Evolutionary conservation across 2,113 vertebrate genomes (phyloP).

Genomic region (Nycticryphes semicollaris): DNA sequence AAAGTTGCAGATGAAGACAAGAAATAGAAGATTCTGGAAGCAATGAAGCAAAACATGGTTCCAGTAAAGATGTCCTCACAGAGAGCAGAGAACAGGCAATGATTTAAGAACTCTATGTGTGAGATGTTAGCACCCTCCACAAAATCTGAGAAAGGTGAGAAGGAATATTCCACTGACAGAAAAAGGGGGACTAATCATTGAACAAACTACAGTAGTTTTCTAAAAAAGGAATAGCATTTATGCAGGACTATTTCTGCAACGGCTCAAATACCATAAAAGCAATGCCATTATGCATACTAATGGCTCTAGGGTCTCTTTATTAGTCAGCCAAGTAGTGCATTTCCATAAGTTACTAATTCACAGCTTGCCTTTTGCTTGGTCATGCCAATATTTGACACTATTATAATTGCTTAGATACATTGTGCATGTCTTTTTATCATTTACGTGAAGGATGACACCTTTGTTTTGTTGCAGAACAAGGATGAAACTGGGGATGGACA

Average conservation of each 20-base stretch:
- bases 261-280: background rate
- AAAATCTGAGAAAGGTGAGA: background rate
- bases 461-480: background rate
- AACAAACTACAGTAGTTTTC: background rate
- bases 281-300: background rate
- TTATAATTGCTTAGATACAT: background rate
- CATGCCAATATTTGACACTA: background rate
- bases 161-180: background rate
- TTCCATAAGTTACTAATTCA: background rate
- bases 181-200: background rate
- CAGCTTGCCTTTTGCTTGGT: background rate
- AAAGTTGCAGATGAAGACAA: background rate
- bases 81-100: background rate
- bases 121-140: background rate
- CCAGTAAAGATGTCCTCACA: background rate
- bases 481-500: background rate
- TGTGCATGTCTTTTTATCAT: background rate
- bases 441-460: background rate
- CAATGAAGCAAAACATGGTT: background rate
- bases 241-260: background rate
- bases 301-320: background rate
- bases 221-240: background rate
- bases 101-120: background rate
- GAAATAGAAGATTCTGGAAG: background rate
- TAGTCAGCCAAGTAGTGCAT: background rate